Conservation (phyloP, 2,888 invertebrate species). For the Tinea trinotella region DNA sequence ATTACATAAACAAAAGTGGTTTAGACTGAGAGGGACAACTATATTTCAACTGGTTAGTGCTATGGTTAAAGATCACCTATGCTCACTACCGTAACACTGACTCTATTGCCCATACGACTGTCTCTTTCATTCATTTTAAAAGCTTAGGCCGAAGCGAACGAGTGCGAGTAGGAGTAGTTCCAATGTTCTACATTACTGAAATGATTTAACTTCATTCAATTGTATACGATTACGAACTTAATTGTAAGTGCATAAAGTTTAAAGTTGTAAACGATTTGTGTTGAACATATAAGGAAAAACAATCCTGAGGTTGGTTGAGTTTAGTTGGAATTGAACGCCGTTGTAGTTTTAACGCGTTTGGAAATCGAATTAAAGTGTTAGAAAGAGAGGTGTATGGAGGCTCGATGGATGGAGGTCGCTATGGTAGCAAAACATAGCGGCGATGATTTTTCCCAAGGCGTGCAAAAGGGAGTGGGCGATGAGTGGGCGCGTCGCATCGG, state of each 20-base stretch:
- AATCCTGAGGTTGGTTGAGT: no score
- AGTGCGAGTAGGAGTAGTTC: constrained; percentile 71
- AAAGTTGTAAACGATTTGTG: background rate
- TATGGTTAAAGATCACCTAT: constrained; percentile 69
- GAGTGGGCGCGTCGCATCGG: constrained; percentile 65
- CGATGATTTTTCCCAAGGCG: constrained; percentile 68
- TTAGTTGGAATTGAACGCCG: constrained; percentile 58
- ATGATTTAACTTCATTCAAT: background rate
- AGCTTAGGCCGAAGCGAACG: constrained; percentile 65
- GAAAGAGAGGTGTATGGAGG: constrained; percentile 64
- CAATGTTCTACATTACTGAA: background rate
- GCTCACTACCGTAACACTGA: constrained; percentile 72
- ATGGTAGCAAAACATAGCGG: constrained; percentile 66
- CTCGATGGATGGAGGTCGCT: constrained; percentile 32
- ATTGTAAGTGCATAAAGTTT: background rate
- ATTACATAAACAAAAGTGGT: constrained; percentile 8
- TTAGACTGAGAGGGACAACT: constrained; percentile 4
- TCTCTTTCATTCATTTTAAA: constrained; percentile 67
- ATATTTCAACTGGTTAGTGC: background rate
- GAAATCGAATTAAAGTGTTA: constrained; percentile 70
- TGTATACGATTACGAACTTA: background rate
- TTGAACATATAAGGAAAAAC: no score
- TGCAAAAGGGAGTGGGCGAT: constrained; percentile 71
- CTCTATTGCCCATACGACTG: constrained; percentile 68
- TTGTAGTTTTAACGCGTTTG: constrained; percentile 68